Base-by-base conservation (phyloP, 2,888 invertebrate genomes). In the Argyresthia albistria region DNA sequence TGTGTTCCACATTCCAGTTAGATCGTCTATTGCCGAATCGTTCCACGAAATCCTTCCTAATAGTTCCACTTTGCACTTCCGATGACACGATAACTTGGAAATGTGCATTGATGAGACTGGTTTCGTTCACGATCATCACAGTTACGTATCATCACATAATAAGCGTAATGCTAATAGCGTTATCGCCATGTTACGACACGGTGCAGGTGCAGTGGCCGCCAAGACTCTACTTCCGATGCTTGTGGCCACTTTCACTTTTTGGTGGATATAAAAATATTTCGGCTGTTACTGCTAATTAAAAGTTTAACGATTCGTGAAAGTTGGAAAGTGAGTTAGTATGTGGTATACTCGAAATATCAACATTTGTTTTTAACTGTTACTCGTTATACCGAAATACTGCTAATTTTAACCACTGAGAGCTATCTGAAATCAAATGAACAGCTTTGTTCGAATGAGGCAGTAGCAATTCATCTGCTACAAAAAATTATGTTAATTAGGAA, bases 61-160 rank as follows among this genome's bases (percentile, higher is more conserved):
- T 43, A 43, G 43, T 45, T 45, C 45, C 45, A 45, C 45, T 45
- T 45, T 45, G 45, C 16, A 15, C 45, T 45, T 45, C 16, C 12
- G 35, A 51, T 35, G 43, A 16, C 12, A 11, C 35, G 12, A 15
- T 43, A 51, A 43, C 42, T 42, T 45, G 16, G 7, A 45, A 46
- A 37, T 49, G 9, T 16, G n/a, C n/a, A 37, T 53, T 50, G 58
- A 25, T 51, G 51, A 58, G 67, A 74, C 77, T 67, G 65, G 76
- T 76, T 73, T 58, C 60, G 61, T 51, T 60, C 56, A 55, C 53
- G 16, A 56, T 56, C 15, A 8, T 55, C 59, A 53, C 54, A 56
- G 67, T 74, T 76, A 80, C 73, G 73, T 74, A 64, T 70, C 70
- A 73, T 73, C 76, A 63, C 64, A 77, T 77, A 76, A 78, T 70